Conservation (phyloP, 1,140 invertebrate species). For the Drosophila parabipectinata region DNA sequence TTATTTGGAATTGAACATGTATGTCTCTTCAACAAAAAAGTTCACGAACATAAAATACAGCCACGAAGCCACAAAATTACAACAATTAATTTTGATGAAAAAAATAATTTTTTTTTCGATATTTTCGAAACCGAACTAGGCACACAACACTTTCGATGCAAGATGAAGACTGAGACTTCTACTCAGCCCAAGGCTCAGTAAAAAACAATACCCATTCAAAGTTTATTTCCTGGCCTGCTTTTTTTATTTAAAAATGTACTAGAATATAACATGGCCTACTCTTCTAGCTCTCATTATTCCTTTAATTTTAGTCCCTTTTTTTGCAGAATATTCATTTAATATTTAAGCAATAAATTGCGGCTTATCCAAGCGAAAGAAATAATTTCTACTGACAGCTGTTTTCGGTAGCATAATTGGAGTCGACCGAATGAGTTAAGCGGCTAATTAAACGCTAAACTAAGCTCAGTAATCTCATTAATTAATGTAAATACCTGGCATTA, state of each 20-base stretch:
- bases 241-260: background rate
- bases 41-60: constrained; percentile 13
- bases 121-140: constrained; percentile 12
- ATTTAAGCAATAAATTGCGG: background rate
- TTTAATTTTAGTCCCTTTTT: no score
- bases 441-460: constrained; percentile 44
- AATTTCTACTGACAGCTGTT: constrained; percentile 10
- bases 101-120: constrained; percentile 21
- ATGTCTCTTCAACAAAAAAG: constrained; percentile 3
- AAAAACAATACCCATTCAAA: background rate
- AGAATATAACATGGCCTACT: background rate
- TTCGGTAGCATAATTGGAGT: constrained; percentile 25
- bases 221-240: constrained; percentile 3
- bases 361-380: constrained; percentile 8
- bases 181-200: background rate
- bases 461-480: constrained; percentile 47
- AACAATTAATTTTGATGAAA: constrained; percentile 25
- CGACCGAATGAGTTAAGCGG: constrained; percentile 26
- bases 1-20: background rate
- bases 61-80: background rate
- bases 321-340: constrained; percentile 11
- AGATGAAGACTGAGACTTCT: constrained; percentile 1
- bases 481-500: constrained; percentile 49
- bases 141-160: constrained; percentile 18
- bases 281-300: no score